Conservation (phyloP, 1,140 invertebrate species). For the Lycorma delicatula region DNA sequence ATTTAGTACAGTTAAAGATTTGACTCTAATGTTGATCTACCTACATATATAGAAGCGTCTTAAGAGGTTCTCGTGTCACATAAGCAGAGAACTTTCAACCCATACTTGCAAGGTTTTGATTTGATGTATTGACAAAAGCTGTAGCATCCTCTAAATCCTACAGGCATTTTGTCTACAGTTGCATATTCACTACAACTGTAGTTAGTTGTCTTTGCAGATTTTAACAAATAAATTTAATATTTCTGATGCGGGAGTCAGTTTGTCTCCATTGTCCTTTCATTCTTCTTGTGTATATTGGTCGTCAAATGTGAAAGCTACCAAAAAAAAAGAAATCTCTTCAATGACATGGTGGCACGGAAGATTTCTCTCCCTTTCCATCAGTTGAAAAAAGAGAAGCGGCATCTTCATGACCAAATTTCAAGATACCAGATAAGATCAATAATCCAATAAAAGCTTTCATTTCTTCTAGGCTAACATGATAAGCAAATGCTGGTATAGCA, state of each 20-base stretch:
- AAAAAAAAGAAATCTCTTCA: not conserved
- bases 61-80: too few species aligned
- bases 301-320: not conserved
- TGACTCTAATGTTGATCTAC: too few species aligned
- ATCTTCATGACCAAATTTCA: not conserved
- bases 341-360: not conserved
- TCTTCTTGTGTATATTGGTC: not conserved
- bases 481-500: not conserved
- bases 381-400: not conserved
- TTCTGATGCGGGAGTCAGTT: not conserved
- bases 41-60: too few species aligned
- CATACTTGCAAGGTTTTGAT: too few species aligned
- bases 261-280: not conserved
- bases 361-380: not conserved
- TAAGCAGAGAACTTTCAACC: too few species aligned
- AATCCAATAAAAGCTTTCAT: not conserved
- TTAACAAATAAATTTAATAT: not conserved
- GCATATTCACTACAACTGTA: not conserved
- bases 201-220: not conserved
- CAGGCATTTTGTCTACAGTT: not conserved
- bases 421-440: not conserved
- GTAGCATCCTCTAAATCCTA: too few species aligned
- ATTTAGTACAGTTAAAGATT: too few species aligned
- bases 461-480: not conserved
- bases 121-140: too few species aligned